phyloP scores from a whole-genome alignment of 2,797 vertebrate species.

The Carcharodon carcharias region DNA sequence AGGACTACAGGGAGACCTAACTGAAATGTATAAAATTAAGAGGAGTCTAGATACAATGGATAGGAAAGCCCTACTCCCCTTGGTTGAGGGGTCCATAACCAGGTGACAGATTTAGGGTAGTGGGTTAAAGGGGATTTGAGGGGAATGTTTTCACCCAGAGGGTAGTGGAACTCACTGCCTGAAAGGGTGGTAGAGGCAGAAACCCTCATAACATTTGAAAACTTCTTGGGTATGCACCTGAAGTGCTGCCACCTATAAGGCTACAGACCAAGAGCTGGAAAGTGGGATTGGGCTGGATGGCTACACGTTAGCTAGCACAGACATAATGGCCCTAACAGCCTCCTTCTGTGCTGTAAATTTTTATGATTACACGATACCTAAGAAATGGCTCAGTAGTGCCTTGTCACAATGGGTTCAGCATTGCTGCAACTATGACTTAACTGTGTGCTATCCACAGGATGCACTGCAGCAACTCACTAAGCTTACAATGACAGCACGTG shows the following conservation, averaged over 20 bases:
- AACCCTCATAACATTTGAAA: not conserved
- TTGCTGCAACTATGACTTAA: not conserved
- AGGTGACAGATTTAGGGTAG: not conserved
- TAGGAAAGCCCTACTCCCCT: not conserved
- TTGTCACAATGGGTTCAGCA: not conserved
- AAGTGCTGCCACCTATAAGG: not conserved
- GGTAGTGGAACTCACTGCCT: not conserved
- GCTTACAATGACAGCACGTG: not conserved
- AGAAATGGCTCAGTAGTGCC: not conserved
- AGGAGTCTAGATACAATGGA: not conserved
- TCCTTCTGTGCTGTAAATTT: not conserved
- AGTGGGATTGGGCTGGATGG: not conserved
- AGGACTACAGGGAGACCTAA: not conserved
- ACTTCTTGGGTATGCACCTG: not conserved
- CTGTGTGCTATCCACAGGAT: not conserved
- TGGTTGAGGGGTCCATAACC: not conserved
- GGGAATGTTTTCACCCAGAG: not conserved
- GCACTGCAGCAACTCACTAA: not conserved
- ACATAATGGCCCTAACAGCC: not conserved
- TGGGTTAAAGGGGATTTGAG: not conserved
- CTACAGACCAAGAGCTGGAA: not conserved
- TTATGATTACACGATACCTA: not conserved
- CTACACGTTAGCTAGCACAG: not conserved
- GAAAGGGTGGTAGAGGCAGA: not conserved
- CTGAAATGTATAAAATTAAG: not conserved